A percentile compares a stretch with the other conserved stretches of the same genome.
Evolutionary conservation across 2,113 vertebrate genomes (phyloP).

Genomic region (Lethenteron reissneri): DNA sequence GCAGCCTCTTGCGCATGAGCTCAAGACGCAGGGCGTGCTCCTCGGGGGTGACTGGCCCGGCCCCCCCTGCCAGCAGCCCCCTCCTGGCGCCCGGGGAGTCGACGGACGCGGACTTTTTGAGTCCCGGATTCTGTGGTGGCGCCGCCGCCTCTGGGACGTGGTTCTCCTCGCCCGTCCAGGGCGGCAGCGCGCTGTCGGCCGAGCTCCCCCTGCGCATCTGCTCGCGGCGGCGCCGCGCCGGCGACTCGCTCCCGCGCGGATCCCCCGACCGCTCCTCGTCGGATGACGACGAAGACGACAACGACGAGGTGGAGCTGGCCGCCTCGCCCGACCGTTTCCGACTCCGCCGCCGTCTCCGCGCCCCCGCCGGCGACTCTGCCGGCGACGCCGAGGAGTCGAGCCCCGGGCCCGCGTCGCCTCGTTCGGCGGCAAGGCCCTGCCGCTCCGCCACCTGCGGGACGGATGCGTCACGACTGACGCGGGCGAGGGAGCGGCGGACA

Average conservation of each 20-base stretch:
- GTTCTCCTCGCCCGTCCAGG: constrained; percentile 23
- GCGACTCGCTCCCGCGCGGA: background rate
- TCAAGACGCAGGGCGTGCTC: constrained; percentile 68
- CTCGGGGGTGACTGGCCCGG: constrained; percentile 27
- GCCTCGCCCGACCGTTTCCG: no score
- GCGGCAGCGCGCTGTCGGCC: constrained; percentile 51
- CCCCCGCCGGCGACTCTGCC: no score
- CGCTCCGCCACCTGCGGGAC: no score
- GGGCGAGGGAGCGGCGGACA: no score
- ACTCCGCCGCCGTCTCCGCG: no score
- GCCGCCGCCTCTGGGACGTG: constrained; percentile 15
- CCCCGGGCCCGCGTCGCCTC: no score
- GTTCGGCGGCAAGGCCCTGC: no score
- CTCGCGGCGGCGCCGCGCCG: constrained; percentile 19
- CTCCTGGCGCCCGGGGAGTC: constrained; percentile 38
- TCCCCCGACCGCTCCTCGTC: no score
- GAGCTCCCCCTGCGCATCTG: constrained; percentile 65
- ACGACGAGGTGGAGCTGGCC: no score
- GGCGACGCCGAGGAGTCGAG: no score
- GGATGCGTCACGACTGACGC: no score
- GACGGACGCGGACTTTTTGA: constrained; percentile 60
- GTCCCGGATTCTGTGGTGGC: constrained; percentile 17
- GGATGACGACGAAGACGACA: no score
- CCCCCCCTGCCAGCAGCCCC: constrained; percentile 25
- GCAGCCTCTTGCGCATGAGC: constrained; percentile 61